Percentiles rank a stretch among this genome's conserved stretches.
Conservation (phyloP, 2,888 invertebrate genomes). For the Sinotaia quadrata region DNA sequence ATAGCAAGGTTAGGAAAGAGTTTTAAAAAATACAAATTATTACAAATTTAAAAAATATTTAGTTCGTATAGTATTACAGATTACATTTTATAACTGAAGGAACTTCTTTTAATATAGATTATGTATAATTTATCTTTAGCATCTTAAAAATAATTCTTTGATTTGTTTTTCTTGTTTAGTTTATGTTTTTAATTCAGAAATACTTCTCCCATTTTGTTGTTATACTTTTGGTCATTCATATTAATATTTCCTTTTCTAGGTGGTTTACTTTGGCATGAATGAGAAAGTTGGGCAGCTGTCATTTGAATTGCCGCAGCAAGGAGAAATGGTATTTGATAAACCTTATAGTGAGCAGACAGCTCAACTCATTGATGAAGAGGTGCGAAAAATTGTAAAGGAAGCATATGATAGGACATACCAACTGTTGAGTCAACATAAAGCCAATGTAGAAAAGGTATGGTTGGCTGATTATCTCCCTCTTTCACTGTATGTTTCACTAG, state of each 20-base stretch:
- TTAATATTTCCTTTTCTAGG: constrained; percentile 74
- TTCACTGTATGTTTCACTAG: neutral
- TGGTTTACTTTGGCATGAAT: constrained; percentile 98
- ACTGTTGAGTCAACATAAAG: constrained; percentile 85
- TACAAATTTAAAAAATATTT: too few species aligned
- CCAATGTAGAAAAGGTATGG: constrained; percentile 85
- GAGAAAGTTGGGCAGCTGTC: constrained; percentile 96
- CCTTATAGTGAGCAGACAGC: constrained; percentile 99
- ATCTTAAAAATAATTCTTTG: too few species aligned
- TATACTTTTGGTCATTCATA: too few species aligned
- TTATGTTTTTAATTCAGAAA: too few species aligned
- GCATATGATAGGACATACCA: constrained; percentile 88
- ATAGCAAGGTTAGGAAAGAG: too few species aligned
- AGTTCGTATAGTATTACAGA: too few species aligned
- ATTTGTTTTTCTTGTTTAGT: too few species aligned
- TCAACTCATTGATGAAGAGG: constrained; percentile 88
- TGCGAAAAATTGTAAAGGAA: constrained; percentile 81
- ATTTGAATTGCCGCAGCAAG: constrained; percentile 93
- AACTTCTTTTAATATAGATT: too few species aligned
- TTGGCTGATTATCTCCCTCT: neutral
- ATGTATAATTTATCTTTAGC: too few species aligned
- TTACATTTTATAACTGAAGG: too few species aligned
- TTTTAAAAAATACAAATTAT: too few species aligned
- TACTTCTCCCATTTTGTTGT: too few species aligned
- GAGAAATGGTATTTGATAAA: constrained; percentile 93